These are phyloP conservation scores for Platygyra sinensis DNA, from an alignment of 64 coral and sea anemone genomes.

Conservation along the genomic window DNA sequence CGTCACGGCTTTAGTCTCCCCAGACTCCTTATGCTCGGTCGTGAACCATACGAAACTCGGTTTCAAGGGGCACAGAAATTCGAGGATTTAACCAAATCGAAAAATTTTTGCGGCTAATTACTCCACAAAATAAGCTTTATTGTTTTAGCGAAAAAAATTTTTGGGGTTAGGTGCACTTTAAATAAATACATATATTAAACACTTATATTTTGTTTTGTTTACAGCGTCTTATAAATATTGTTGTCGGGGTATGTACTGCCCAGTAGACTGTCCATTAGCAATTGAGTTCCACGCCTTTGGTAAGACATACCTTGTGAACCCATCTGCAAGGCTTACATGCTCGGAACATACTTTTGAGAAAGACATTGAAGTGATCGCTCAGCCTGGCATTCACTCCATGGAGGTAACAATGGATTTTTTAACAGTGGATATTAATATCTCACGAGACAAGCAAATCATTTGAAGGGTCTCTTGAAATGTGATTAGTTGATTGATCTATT, in stretches of 20 bases:
- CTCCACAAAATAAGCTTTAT: no score
- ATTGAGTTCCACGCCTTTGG: constrained; percentile 51
- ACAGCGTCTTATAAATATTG: constrained; percentile 44
- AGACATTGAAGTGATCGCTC: constrained; percentile 11
- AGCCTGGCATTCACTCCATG: constrained; percentile 28
- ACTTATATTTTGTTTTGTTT: background rate
- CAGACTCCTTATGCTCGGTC: no score
- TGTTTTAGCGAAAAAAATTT: no score
- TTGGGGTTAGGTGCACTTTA: no score
- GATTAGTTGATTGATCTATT: no score
- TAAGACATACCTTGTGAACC: constrained; percentile 8
- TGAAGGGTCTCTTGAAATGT: no score
- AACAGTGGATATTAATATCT: background rate
- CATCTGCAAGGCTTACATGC: background rate
- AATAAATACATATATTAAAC: background rate
- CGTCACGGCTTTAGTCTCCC: no score
- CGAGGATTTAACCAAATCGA: no score
- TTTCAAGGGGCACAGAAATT: no score
- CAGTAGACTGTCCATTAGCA: constrained; percentile 23
- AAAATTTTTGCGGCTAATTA: no score
- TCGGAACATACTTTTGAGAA: constrained; percentile 17
- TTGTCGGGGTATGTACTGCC: constrained; percentile 52
- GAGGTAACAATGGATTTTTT: constrained; percentile 6
- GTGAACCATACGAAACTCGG: no score
- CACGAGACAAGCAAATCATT: no score